phyloP scores from a whole-genome alignment of 2,888 invertebrate genomes.

The Congeria kusceri region DNA sequence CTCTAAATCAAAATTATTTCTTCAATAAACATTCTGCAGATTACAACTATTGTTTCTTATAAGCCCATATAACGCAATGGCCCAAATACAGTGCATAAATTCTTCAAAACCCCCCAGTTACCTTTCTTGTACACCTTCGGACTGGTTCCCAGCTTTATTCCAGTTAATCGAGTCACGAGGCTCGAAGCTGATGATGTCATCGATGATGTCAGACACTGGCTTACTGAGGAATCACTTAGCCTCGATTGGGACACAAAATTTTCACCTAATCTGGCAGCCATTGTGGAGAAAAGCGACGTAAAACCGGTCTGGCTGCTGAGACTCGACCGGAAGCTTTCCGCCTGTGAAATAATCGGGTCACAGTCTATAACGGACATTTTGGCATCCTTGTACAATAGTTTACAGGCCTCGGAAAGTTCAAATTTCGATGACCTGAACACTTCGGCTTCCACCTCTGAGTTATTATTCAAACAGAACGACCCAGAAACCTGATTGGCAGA shows the following conservation, averaged over 20 bases:
- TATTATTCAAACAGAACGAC: constrained; percentile 13
- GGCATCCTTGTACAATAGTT: constrained; percentile 50
- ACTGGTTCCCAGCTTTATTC: constrained; percentile 42
- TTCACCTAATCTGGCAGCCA: constrained; percentile 53
- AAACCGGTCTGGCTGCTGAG: constrained; percentile 44
- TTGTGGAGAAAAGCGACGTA: constrained; percentile 46
- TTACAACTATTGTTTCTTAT: too few relatives aligned
- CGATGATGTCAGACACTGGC: constrained; percentile 41
- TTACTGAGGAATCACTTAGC: background rate
- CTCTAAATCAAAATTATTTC: too few relatives aligned
- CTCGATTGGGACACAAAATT: constrained; percentile 26
- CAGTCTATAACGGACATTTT: constrained; percentile 54
- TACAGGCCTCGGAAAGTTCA: constrained; percentile 19
- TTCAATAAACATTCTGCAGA: too few relatives aligned
- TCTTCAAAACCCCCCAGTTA: too few relatives aligned
- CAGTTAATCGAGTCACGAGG: constrained; percentile 45
- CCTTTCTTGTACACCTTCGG: constrained; percentile 60
- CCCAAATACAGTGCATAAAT: too few relatives aligned
- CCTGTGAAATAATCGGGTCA: constrained; percentile 54
- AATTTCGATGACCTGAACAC: constrained; percentile 1
- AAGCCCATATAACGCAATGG: too few relatives aligned
- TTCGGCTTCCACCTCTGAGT: constrained; percentile 31
- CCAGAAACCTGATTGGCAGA: constrained; percentile 46
- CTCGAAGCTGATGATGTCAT: constrained; percentile 57
- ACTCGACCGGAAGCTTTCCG: constrained; percentile 56